Conservation (phyloP, 1,140 invertebrate species). For the Pectinophora gossypiella region DNA sequence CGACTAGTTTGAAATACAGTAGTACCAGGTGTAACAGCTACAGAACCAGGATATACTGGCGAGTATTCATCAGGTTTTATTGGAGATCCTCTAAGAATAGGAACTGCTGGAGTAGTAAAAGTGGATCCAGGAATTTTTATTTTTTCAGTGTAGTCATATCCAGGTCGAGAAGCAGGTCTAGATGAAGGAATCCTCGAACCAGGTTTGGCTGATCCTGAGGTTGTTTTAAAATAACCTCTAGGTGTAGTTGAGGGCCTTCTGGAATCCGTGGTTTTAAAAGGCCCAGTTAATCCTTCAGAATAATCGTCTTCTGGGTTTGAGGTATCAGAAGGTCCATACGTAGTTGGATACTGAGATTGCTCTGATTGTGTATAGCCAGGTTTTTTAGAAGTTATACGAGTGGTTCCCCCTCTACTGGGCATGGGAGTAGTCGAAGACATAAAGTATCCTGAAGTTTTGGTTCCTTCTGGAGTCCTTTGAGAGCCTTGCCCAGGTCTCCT, state of each 20-base stretch:
- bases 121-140: background rate
- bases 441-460: background rate
- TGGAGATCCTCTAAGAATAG: no score
- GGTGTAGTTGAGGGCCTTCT: no score
- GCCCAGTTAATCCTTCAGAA: background rate
- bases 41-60: no score
- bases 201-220: background rate
- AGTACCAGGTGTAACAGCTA: no score
- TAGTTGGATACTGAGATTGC: background rate
- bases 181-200: background rate
- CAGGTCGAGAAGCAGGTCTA: background rate
- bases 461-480: background rate
- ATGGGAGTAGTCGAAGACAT: background rate
- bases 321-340: background rate
- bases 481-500: background rate
- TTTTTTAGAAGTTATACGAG: no score
- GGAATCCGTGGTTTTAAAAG: background rate
- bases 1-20: no score
- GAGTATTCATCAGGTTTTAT: no score
- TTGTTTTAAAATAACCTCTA: background rate
- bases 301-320: background rate
- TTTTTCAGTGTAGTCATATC: background rate
- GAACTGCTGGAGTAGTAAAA: background rate
- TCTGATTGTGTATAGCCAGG: no score
- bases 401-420: slow-evolving; percentile 1